Evolutionary conservation across 2,113 vertebrate species (phyloP), one percentile per base, ranked within the genome.

Genomic region (Theropithecus gelada): DNA sequence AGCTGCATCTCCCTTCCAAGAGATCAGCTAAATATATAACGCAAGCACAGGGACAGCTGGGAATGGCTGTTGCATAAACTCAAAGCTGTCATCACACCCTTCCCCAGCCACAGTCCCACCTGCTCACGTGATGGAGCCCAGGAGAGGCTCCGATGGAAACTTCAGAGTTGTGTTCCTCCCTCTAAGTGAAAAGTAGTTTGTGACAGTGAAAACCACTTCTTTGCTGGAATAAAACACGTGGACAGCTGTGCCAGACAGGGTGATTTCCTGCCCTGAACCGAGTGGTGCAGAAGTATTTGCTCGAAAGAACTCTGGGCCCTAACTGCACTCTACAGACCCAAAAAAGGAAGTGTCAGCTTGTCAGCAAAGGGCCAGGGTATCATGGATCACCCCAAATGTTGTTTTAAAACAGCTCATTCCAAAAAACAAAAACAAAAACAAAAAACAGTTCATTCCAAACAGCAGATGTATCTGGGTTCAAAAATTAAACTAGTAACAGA

Each of bases 51-150:
- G 80, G 76, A 92, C 90, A 90, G 90, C 88, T 88, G 94, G 90
- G 70, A 70, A 50, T 2, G 84, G 48, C 43, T 27, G 57, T 22
- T 43, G 80, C 38, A 18, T 27, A 45, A 76, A 89, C n/a, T 82
- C 88, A 68, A 23, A 72, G 66, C 88, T 70, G 96, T 85, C 96
- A 88, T 87, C 90, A 95, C 52, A 82, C 48, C 91, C 91, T 30
- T 43, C 0, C 0, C 90, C 81, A 27, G 66, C 48, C 79, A 32
- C 61, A 64, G 57, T 75, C 38, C 52, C 95, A 94, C 85, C 90
- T 93, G 84, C 76, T 82, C 55, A 1, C 17, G 38, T n/a, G 96
- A 88, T 1, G 8, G 0, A 55, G 57, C 43, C 89, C 16, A 3
- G 55, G 78, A 84, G 55, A 88, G 25, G 70, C 73, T 89, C 66